Evolutionary conservation across 1,140 invertebrate genomes (phyloP).

Genomic region (Neomicropteryx cornuta): DNA sequence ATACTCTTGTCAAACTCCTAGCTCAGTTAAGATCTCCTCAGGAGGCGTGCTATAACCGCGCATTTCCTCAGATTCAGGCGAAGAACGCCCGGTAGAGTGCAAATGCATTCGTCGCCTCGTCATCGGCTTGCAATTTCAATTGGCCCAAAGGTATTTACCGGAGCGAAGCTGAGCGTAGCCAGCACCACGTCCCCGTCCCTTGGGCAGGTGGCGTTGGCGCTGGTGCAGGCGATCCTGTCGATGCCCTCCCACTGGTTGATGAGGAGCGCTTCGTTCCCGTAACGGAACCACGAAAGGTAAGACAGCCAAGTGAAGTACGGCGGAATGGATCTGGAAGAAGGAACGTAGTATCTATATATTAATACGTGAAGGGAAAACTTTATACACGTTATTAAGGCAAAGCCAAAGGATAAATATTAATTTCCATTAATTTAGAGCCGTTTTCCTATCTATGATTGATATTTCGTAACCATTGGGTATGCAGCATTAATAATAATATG

Average conservation of each 20-base stretch:
- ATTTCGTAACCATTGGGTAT: too few species aligned
- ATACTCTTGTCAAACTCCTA: too few species aligned
- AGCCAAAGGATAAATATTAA: too few species aligned
- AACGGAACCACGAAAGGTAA: constrained; percentile 92
- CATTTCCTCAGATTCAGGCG: too few species aligned
- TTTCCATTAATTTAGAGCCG: too few species aligned
- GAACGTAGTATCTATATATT: too few species aligned
- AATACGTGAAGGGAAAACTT: too few species aligned
- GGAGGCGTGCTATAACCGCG: too few species aligned
- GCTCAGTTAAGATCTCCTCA: too few species aligned
- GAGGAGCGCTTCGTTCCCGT: constrained; percentile 85
- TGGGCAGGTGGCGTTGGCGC: constrained; percentile 61
- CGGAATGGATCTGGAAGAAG: constrained; percentile 63
- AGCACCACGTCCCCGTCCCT: constrained; percentile 66
- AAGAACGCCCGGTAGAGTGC: not conserved
- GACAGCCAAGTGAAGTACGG: constrained; percentile 83
- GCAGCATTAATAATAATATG: too few species aligned
- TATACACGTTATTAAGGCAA: too few species aligned
- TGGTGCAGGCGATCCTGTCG: constrained; percentile 57
- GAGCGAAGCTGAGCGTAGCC: constrained; percentile 65
- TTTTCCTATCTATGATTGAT: too few species aligned
- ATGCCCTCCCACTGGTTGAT: constrained; percentile 87
- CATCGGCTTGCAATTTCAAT: not conserved
- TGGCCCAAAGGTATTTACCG: constrained; percentile 35
- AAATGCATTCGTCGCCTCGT: not conserved